Evolutionary conservation across 2,888 invertebrate genomes (phyloP), one percentile per base, ranked within the genome.

Genomic region (Trichogramma dendrolimi): DNA sequence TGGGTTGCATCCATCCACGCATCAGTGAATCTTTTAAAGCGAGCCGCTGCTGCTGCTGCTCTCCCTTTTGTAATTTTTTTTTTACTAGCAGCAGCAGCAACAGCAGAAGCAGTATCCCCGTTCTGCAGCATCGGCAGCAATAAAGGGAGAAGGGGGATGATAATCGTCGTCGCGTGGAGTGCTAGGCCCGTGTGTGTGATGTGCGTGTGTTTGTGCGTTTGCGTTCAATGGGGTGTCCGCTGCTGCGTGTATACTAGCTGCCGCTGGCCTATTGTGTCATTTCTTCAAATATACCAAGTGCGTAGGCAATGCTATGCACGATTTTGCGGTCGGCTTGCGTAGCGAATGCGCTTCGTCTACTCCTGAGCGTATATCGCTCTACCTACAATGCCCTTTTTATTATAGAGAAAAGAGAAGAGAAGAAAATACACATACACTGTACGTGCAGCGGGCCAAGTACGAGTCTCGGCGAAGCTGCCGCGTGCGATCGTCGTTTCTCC

Each of bases 271-370:
- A 75, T 77, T 77, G 77, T 76, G 77, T 77, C 77, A 76, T 71
- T 77, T 76, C 71, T 75, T 76, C 75, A 74, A 2, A 27, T 2
- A 27, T 27, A 27, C 27, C 27, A 27, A 27, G 27, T 27, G 27
- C 3, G 27, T 27, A 27, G 27, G 27, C 27, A 57, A 74, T 72
- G 71, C 74, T 73, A 27, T 27, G 27, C 27, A 27, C 27, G 79
- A 79, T 79, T 79, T 79, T 79, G 79, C 75, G 79, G 79, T 78
- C 69, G 78, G 75, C 75, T 77, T 78, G 79, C 79, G 77, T 77
- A 73, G 72, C 78, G 72, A 79, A 78, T 75, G 53, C 49, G 48
- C 48, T 48, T 48, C 11, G 48, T 14, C 48, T 48, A 14, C 27
- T 14, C 27, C 11, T 48, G 11, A 14, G 48, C 11, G 48, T 48